These are phyloP conservation scores for Apotomis turbidana DNA, from an alignment of 2,888 invertebrate species.

Conservation along the genomic window DNA sequence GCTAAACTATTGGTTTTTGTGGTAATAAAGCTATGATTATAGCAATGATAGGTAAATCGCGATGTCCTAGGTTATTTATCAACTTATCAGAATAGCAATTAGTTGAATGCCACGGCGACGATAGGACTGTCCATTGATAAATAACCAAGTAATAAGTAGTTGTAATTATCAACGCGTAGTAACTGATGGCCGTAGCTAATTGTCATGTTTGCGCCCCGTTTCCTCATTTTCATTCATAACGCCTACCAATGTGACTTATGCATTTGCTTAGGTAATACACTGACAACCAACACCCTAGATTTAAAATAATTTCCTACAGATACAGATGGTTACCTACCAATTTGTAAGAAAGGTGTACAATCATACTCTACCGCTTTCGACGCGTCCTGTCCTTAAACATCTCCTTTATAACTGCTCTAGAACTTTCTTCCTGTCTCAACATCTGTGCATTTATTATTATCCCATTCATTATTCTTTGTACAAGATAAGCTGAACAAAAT, in stretches of 20 bases:
- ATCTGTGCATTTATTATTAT: conserved; percentile 20
- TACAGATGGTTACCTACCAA: no score
- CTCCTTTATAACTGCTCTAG: conserved; percentile 1
- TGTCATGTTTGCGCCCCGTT: conserved; percentile 8
- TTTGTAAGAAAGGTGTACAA: not conserved
- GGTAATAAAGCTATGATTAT: not conserved
- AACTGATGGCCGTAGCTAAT: not conserved
- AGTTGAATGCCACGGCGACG: not conserved
- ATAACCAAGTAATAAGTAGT: conserved; percentile 10
- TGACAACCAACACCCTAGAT: not conserved
- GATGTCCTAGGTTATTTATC: conserved; percentile 28
- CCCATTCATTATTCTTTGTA: conserved; percentile 61
- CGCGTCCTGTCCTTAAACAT: not conserved
- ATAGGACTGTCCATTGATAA: conserved; percentile 23
- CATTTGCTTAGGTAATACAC: not conserved
- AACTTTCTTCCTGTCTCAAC: conserved; percentile 10
- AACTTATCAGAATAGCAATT: conserved; percentile 13
- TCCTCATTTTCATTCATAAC: not conserved
- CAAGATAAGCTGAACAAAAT: conserved; percentile 66
- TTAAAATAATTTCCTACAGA: no score
- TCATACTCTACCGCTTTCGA: not conserved
- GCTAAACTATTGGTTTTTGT: not conserved
- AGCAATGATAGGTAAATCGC: not conserved
- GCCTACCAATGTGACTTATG: not conserved
- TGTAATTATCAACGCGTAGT: conserved; percentile 10